Percentiles rank a stretch among this genome's conserved stretches.
Evolutionary conservation across 2,797 vertebrate genomes (phyloP).

Genomic region (Acanthopagrus latus): DNA sequence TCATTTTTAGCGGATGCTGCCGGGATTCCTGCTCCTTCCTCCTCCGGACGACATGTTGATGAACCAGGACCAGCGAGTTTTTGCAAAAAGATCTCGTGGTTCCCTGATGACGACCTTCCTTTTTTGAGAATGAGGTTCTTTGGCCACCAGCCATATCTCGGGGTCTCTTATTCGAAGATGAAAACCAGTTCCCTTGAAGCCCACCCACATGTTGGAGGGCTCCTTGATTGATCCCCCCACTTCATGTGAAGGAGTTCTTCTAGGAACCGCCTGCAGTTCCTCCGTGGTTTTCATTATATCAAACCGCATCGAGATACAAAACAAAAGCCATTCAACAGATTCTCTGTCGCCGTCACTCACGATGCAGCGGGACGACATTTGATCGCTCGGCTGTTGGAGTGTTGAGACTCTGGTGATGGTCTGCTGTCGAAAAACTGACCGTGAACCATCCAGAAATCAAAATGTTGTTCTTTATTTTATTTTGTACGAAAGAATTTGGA

Average conservation of each 20-base stretch:
- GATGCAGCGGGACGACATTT: not conserved
- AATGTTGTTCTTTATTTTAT: no score
- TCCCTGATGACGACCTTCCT: not conserved
- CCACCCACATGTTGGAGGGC: conserved; percentile 40
- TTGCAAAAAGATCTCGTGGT: not conserved
- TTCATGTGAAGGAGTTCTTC: not conserved
- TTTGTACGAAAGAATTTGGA: no score
- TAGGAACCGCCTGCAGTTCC: not conserved
- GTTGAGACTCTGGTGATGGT: not conserved
- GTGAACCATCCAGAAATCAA: no score
- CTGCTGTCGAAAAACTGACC: no score
- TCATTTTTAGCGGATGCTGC: conserved; percentile 17
- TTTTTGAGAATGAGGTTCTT: not conserved
- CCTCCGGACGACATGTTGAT: not conserved
- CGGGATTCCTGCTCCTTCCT: conserved; percentile 11
- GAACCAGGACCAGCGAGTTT: no score
- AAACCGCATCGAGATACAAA: not conserved
- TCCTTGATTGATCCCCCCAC: not conserved
- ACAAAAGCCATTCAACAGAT: not conserved
- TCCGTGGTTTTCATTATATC: not conserved
- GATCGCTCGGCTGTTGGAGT: not conserved
- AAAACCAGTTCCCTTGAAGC: conserved; percentile 25
- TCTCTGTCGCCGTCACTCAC: no score
- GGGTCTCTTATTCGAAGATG: conserved; percentile 20
- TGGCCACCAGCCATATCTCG: not conserved